These are phyloP conservation scores for Sweltsa coloradensis DNA, from an alignment of 1,140 invertebrate genomes.

Conservation along the genomic window DNA sequence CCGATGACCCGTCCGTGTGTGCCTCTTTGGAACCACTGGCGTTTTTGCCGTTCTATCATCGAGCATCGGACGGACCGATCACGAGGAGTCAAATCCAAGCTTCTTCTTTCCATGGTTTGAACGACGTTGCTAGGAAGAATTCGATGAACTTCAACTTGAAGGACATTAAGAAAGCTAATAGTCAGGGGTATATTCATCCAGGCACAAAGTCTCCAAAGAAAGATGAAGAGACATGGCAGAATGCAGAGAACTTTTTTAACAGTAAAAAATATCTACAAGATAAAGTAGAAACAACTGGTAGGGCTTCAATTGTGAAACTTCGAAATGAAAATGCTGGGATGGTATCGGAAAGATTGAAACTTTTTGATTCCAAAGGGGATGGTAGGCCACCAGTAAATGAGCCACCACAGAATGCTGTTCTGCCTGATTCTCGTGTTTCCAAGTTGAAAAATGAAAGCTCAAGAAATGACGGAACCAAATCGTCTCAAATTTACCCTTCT, in stretches of 20 bases:
- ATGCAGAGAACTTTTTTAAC: constrained; percentile 29
- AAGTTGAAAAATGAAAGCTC: constrained; percentile 4
- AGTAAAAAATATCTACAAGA: constrained; percentile 15
- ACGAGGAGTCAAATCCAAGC: constrained; percentile 6
- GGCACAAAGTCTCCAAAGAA: constrained; percentile 8
- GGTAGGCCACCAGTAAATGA: not conserved
- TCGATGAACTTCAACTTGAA: no score
- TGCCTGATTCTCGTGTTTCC: constrained; percentile 6
- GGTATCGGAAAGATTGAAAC: constrained; percentile 49
- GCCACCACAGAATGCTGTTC: no score
- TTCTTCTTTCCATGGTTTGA: constrained; percentile 6
- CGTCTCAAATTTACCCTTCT: not conserved
- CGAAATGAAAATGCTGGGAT: constrained; percentile 51
- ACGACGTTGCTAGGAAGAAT: no score
- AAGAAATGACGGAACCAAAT: not conserved
- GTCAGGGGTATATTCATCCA: constrained; percentile 20
- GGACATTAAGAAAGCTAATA: constrained; percentile 8
- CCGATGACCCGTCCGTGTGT: constrained; percentile 8
- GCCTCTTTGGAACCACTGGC: not conserved
- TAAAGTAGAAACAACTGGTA: constrained; percentile 29
- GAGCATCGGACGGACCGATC: not conserved
- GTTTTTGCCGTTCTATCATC: not conserved
- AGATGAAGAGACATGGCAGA: constrained; percentile 27
- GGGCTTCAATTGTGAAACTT: constrained; percentile 46
- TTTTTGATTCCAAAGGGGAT: constrained; percentile 40